A percentile compares a stretch with the other conserved stretches of the same genome.
These are phyloP conservation scores for Lasioglossum albipes DNA, from an alignment of 1,140 invertebrate genomes.

Conservation along the genomic window DNA sequence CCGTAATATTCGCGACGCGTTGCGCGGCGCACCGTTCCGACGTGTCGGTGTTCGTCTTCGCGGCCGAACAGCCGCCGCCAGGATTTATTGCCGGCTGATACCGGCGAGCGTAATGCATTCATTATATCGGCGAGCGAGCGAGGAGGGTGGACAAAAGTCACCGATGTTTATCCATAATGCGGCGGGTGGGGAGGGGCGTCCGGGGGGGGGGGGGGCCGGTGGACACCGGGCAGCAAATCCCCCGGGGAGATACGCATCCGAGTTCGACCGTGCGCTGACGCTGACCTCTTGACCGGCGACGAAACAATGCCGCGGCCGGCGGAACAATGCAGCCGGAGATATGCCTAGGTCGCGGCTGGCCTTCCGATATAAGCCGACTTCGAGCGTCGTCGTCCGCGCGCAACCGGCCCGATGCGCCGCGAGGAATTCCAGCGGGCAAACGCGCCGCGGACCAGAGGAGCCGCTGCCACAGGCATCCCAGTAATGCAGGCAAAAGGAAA, in stretches of 20 bases:
- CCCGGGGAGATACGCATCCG: slow-evolving; percentile 43
- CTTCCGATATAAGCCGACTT: slow-evolving; percentile 47
- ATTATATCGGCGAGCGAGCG: slow-evolving; percentile 38
- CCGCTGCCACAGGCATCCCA: slow-evolving; percentile 52
- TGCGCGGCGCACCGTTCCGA: no score
- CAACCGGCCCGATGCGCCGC: neutral
- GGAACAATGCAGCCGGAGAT: slow-evolving; percentile 59
- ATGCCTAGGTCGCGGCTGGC: slow-evolving; percentile 58
- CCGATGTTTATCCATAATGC: slow-evolving; percentile 50
- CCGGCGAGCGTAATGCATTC: slow-evolving; percentile 38
- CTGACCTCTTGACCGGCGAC: slow-evolving; percentile 20
- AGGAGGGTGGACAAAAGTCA: slow-evolving; percentile 30
- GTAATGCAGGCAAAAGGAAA: slow-evolving; percentile 68
- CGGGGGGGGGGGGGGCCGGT: neutral
- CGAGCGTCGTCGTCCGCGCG: neutral
- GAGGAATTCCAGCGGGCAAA: slow-evolving; percentile 44
- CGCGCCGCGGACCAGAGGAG: slow-evolving; percentile 10
- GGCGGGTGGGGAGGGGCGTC: neutral
- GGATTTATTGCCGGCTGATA: slow-evolving; percentile 43
- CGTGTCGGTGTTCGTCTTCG: slow-evolving; percentile 39
- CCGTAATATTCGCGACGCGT: slow-evolving; percentile 43
- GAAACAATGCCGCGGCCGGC: slow-evolving; percentile 39
- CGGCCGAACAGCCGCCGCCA: neutral
- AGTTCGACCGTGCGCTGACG: neutral
- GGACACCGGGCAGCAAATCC: neutral